A percentile compares a stretch with the other conserved stretches of the same genome.
phyloP scores from a whole-genome alignment of 2,888 invertebrate species.

The Drosophila mettleri region DNA sequence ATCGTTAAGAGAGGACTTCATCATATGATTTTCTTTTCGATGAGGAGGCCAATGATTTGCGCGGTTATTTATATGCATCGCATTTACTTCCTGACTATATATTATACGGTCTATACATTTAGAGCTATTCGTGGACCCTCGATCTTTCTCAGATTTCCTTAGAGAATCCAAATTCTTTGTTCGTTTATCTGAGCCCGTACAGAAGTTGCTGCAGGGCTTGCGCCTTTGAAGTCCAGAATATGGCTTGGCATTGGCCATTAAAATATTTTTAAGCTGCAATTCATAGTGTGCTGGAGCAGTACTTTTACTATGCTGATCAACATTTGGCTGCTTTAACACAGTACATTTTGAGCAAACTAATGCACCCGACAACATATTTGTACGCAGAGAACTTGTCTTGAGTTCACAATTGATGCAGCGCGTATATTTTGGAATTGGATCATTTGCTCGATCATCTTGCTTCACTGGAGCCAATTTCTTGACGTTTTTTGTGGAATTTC shows the following conservation, averaged over 20 bases:
- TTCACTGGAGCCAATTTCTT: neutral
- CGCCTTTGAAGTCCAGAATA: too few species aligned
- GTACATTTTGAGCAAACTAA: neutral
- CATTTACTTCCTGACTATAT: neutral
- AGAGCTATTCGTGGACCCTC: neutral
- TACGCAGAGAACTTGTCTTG: too few species aligned
- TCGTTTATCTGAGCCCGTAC: neutral
- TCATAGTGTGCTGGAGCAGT: neutral
- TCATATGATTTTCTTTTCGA: neutral
- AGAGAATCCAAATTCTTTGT: neutral
- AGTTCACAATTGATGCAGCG: neutral
- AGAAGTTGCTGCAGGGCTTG: neutral
- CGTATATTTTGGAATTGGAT: neutral
- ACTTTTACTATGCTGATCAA: neutral
- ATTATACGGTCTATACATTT: neutral
- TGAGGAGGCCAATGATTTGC: neutral
- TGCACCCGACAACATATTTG: neutral
- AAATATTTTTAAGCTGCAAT: neutral
- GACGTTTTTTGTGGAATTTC: neutral
- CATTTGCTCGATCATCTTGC: neutral
- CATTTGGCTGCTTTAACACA: neutral
- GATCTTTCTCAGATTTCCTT: too few species aligned
- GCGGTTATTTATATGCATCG: neutral
- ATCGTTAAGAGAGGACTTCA: neutral
- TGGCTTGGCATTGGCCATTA: neutral